phyloP scores from a whole-genome alignment of 1,140 invertebrate species.

The Brachionus rubens region DNA sequence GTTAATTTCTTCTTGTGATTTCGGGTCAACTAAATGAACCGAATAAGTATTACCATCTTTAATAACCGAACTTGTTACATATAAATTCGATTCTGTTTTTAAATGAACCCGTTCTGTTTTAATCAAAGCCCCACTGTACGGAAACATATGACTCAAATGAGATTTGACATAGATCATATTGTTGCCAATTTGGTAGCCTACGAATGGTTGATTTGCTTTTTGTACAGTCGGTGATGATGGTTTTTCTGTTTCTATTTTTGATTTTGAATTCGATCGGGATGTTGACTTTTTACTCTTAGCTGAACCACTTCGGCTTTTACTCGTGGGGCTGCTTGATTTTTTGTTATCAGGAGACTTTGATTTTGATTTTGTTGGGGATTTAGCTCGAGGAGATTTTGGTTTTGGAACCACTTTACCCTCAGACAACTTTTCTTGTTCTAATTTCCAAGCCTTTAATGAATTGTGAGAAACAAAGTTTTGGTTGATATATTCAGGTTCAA shows the following conservation, averaged over 20 bases:
- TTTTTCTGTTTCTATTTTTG: constrained; percentile 25
- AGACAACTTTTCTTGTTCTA: constrained; percentile 53
- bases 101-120: constrained; percentile 56
- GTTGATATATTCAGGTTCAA: constrained; percentile 47
- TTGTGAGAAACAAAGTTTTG: constrained; percentile 53
- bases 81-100: constrained; percentile 48
- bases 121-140: constrained; percentile 57
- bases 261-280: constrained; percentile 47
- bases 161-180: constrained; percentile 56
- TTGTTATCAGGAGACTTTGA: constrained; percentile 4
- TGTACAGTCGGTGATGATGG: neutral
- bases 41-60: constrained; percentile 58
- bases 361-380: constrained; percentile 47
- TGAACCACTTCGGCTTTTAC: constrained; percentile 15
- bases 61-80: constrained; percentile 52
- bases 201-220: constrained; percentile 25
- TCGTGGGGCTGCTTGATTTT: neutral
- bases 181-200: constrained; percentile 58
- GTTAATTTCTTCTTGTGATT: neutral
- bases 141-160: constrained; percentile 56
- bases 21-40: constrained; percentile 57
- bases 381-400: constrained; percentile 52
- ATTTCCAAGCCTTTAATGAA: constrained; percentile 57
- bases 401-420: constrained; percentile 52
- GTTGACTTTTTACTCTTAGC: constrained; percentile 47